These are phyloP conservation scores for Eulacestoma nigropectus DNA, from an alignment of 2,113 vertebrate species.

Conservation along the genomic window DNA sequence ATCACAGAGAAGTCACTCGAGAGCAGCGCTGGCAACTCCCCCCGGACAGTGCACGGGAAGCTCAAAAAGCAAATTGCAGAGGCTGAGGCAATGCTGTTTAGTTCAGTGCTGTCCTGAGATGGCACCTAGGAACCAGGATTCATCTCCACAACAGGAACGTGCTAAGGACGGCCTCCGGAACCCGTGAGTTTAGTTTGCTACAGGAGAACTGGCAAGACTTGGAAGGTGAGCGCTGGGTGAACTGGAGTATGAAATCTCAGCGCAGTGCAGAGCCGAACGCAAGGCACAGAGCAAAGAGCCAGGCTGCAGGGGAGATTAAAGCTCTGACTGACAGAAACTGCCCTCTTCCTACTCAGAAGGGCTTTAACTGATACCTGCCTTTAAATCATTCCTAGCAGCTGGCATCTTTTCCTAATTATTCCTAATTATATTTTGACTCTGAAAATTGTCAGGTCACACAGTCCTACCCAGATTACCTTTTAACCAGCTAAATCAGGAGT, in stretches of 20 bases:
- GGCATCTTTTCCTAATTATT: background rate
- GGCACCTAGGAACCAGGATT: background rate
- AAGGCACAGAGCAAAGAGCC: background rate
- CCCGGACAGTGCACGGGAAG: rapidly evolving
- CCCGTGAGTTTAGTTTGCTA: background rate
- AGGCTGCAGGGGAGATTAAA: background rate
- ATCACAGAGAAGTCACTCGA: rapidly evolving
- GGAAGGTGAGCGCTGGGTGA: background rate
- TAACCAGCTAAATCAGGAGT: background rate
- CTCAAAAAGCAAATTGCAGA: background rate
- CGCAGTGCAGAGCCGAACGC: rapidly evolving
- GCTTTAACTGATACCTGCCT: background rate
- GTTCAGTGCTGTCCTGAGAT: background rate
- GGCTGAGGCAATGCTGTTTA: background rate
- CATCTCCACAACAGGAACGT: background rate
- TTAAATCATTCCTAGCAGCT: background rate
- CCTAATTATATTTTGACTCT: background rate
- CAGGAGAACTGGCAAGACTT: background rate
- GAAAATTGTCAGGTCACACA: background rate
- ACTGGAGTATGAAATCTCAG: background rate
- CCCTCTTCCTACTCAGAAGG: background rate
- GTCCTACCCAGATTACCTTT: background rate
- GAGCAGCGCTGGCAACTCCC: background rate
- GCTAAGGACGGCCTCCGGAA: background rate
- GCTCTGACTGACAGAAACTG: background rate